Conservation (phyloP, 30 jellyfish, hydroid and myxozoan genomes). For the Mastigias papua region DNA sequence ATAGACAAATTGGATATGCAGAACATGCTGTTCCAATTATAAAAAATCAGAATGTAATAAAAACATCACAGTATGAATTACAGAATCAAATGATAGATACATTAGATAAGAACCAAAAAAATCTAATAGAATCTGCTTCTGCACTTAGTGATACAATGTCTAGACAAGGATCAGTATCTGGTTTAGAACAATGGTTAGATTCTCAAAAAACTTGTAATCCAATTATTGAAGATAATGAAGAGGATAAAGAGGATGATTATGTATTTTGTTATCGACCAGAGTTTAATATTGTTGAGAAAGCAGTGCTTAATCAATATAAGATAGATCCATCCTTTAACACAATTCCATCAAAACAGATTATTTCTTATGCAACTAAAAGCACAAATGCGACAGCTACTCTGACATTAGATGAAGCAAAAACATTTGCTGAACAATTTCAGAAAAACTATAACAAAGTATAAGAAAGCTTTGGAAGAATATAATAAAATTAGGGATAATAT, state of each 20-base stretch:
- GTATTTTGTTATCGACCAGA: not conserved
- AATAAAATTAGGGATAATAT: not conserved
- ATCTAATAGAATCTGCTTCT: not conserved
- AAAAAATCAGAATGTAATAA: not conserved
- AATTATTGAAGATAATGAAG: not conserved
- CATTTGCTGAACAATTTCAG: not conserved
- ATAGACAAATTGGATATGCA: not conserved
- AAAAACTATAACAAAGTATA: not conserved
- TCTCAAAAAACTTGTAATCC: not conserved
- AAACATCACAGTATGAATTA: not conserved
- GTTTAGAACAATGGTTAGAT: not conserved
- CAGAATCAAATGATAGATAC: not conserved
- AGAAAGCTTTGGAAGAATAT: not conserved
- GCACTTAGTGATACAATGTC: not conserved
- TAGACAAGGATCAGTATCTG: not conserved
- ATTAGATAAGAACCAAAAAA: not conserved
- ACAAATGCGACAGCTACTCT: too few relatives aligned
- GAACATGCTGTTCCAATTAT: not conserved
- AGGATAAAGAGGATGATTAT: not conserved
- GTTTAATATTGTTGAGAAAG: not conserved
- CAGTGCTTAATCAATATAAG: not conserved
- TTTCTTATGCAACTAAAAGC: too few relatives aligned
- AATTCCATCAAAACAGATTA: too few relatives aligned
- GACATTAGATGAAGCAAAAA: not conserved
- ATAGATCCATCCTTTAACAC: too few relatives aligned